A percentile compares a stretch with the other conserved stretches of the same genome.
phyloP scores from a whole-genome alignment of 2,888 invertebrate genomes.

The Lamproptera curius region DNA sequence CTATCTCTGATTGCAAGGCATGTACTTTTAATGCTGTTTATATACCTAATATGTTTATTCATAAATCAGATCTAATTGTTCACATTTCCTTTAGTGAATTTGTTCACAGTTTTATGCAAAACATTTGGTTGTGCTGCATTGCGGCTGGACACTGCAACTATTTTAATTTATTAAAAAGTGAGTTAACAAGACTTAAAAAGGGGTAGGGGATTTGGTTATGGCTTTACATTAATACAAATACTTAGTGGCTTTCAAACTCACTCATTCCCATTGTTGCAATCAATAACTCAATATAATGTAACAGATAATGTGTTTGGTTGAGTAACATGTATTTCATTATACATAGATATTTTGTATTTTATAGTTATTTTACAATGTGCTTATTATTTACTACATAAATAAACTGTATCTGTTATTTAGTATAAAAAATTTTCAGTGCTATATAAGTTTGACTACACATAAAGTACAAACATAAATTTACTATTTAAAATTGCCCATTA shows the following conservation, averaged over 20 bases:
- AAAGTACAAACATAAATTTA: too few species aligned
- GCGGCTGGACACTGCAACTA: slow-evolving; percentile 37
- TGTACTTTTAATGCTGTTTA: background rate
- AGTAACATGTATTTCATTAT: background rate
- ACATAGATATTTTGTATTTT: too few species aligned
- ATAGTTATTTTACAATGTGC: too few species aligned
- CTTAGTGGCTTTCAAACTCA: too few species aligned
- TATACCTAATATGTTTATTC: too few species aligned
- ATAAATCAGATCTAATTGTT: slow-evolving; percentile 19
- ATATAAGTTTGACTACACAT: too few species aligned
- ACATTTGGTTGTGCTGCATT: slow-evolving; percentile 42
- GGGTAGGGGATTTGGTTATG: slow-evolving; percentile 31
- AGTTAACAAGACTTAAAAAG: slow-evolving; percentile 36
- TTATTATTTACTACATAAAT: too few species aligned
- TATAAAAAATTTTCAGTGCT: too few species aligned
- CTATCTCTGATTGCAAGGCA: slow-evolving; percentile 2
- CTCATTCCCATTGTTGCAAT: too few species aligned
- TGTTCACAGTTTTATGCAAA: slow-evolving; percentile 46
- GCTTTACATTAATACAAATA: background rate
- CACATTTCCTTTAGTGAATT: slow-evolving; percentile 46
- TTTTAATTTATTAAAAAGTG: slow-evolving; percentile 36
- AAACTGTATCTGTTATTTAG: too few species aligned
- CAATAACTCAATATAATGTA: too few species aligned
- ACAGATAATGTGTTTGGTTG: background rate
- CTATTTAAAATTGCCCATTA: too few species aligned